Conservation (phyloP, 2,888 invertebrate species). For the Stratiomys singularior region DNA sequence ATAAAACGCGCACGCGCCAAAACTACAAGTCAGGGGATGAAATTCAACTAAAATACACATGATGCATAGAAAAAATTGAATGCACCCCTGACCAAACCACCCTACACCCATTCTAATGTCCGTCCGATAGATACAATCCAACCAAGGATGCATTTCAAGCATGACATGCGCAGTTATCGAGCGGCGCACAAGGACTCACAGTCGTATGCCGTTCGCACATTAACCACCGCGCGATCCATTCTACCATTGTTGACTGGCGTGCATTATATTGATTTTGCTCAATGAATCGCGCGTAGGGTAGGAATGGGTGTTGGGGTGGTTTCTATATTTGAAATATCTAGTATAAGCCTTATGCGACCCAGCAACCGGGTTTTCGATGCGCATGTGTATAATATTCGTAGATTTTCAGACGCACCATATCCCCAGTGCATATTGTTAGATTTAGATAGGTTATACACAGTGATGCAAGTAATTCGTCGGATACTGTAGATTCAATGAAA, state of each 20-base stretch:
- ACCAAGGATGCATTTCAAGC: constrained; percentile 24
- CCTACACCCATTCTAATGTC: neutral
- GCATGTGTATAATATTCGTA: constrained; percentile 41
- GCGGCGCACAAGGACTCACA: constrained; percentile 26
- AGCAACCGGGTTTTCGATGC: constrained; percentile 34
- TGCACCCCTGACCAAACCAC: constrained; percentile 13
- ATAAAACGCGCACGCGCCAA: constrained; percentile 21
- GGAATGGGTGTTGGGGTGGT: neutral
- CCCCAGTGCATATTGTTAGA: too few relatives aligned
- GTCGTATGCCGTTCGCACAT: constrained; percentile 33
- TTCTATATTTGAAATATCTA: neutral
- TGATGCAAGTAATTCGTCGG: too few relatives aligned
- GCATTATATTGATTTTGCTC: constrained; percentile 33
- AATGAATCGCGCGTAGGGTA: constrained; percentile 3
- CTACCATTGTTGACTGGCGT: neutral
- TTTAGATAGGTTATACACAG: too few relatives aligned
- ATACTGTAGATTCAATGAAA: too few relatives aligned
- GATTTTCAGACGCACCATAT: too few relatives aligned
- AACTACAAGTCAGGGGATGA: constrained; percentile 11
- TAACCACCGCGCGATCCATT: neutral
- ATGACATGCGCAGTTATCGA: constrained; percentile 19
- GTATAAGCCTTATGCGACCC: constrained; percentile 49
- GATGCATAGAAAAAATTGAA: neutral
- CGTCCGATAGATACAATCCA: neutral
- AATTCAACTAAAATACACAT: constrained; percentile 2